Base-by-base conservation (phyloP, 2,888 invertebrate species). In the Resseliella maxima region DNA sequence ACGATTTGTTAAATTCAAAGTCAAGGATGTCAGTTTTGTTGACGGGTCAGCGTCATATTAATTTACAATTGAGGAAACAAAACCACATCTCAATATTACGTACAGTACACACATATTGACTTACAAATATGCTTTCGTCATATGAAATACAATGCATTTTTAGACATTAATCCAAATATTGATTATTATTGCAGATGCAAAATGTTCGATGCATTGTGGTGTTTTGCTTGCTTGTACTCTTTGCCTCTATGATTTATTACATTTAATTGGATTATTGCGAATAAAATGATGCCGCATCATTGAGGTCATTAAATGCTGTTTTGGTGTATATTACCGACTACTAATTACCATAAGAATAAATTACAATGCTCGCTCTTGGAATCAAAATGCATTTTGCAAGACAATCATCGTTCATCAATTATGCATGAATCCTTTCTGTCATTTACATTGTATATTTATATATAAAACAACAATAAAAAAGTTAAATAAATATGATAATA, bases 11-110 rank as follows among this genome's bases (percentile, higher is more conserved):
- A 24, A 21, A 83, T 5, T 83, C 83, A 83, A 83, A 83, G 83
- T 83, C 83, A 83, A 83, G 83, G 83, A 83, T 83, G 83, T 83
- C 83, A 83, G 12, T 38, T 15, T 59, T 72, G 31, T 72, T 72
- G 72, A 72, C 72, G 72, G 72, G 72, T 72, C 72, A 72, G 72
- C 72, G 72, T 35, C n/a, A n/a, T n/a, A n/a, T 72, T 72, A 72
- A 72, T 72, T 72, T 72, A 27, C 72, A 72, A 72, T 72, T 59
- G 15, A 72, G 27, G 72, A 72, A 72, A 72, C 35, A n/a, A 72
- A 72, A 72, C 72, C n/a, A 72, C 72, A 72, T 31, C 31, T 31
- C 0, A 72, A 35, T 31, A 72, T 72, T 31, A 31, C 72, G 27
- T 72, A 18, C 72, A 3, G 15, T 12, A 6, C 8, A 35, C 72